Evolutionary conservation across 2,797 vertebrate genomes (phyloP), one percentile per base, ranked within the genome.

Genomic region (Tangara arthus): DNA sequence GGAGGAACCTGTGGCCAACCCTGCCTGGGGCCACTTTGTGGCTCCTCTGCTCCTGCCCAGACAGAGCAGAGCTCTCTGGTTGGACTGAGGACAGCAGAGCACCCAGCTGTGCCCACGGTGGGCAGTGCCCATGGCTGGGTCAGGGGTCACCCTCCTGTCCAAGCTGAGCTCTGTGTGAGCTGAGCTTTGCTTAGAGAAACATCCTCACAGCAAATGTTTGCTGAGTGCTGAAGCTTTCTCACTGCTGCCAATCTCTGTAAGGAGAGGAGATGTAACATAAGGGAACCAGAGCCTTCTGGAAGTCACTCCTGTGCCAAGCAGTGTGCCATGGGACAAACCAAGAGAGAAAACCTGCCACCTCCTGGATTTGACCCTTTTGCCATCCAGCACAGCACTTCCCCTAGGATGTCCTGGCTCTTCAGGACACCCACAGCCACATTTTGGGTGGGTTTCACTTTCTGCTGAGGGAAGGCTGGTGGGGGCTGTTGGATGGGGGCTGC

Each of bases 21-120:
- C 19, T 37, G n/a, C 8, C 26, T 0, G 0, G 20, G 15, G 2
- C 16, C 24, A 0, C 12, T 0, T 1, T 39, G 35, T 0, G 1
- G 3, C 20, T 63, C 17, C 37, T 35, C 28, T 21, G 27, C 26
- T 41, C 5, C 2, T 63, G 57, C 57, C 9, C n/a, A 28, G 41
- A 1, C 15, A 20, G 49, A 13, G 57, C 68, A 55, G 34, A 24
- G 34, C 42, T 47, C 63, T 22, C 12, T 15, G 1, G 4, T 1
- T 7, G 37, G 37, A 17, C 2, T 41, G 69, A 50, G 50, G 8
- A 15, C 0, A 23, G 52, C 63, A 56, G 41, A 37, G 61, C 32
- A 10, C n/a, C 49, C n/a, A 53, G 39, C 26, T 24, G 4, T 11
- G 56, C 68, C 55, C 65, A 17, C 4, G 41, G 41, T 41, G 16